These are phyloP conservation scores for Otolemur crassicaudatus DNA, from an alignment of 2,797 vertebrate genomes.

Conservation along the genomic window DNA sequence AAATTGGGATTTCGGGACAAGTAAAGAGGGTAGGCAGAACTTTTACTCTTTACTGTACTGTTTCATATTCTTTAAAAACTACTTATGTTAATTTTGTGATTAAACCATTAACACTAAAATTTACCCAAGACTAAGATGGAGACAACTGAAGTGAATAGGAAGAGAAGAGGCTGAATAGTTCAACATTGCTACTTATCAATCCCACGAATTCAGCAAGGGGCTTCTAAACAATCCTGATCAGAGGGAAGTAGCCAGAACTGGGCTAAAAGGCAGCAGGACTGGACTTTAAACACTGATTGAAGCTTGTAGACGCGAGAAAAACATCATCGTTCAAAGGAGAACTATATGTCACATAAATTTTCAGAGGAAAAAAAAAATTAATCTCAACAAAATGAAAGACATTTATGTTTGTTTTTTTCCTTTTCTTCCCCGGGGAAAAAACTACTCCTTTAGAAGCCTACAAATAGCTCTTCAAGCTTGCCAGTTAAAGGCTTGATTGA, in stretches of 20 bases:
- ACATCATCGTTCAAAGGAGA: conserved; percentile 40
- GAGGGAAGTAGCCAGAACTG: neutral
- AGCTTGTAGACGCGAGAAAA: neutral
- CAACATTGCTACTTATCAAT: neutral
- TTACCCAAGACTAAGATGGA: conserved; percentile 12
- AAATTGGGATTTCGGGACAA: neutral
- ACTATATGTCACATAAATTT: conserved; percentile 14
- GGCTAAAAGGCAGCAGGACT: neutral
- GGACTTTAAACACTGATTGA: conserved; percentile 17
- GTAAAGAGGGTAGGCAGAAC: neutral
- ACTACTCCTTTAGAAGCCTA: neutral
- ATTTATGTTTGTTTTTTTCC: neutral
- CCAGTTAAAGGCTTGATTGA: neutral
- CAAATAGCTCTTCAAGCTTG: conserved; percentile 19
- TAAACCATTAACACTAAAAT: neutral
- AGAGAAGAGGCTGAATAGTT: neutral
- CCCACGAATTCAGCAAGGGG: neutral
- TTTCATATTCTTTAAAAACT: neutral
- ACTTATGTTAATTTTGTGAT: neutral
- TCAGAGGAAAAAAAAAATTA: neutral
- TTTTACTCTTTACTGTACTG: neutral
- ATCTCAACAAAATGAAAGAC: conserved; percentile 19
- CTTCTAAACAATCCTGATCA: neutral
- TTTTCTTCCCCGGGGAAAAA: neutral
- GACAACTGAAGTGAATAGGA: conserved; percentile 17